Percentiles rank a stretch among this genome's conserved stretches.
Evolutionary conservation across 2,888 invertebrate species (phyloP).

Genomic region (Steromphala cineraria): DNA sequence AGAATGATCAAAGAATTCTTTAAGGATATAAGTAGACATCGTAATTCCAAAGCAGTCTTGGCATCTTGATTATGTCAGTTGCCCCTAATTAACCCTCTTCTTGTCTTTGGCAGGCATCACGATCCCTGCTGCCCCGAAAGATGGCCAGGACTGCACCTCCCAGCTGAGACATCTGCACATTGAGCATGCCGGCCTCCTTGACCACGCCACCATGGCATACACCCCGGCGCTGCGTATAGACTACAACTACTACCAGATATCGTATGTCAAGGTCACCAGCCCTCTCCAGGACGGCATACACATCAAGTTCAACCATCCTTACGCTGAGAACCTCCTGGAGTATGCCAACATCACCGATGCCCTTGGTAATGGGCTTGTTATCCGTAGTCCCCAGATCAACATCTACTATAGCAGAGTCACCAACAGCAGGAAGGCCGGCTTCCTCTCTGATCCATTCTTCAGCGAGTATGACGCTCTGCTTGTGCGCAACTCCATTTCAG

Average conservation of each 20-base stretch:
- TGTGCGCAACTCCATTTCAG: constrained; percentile 66
- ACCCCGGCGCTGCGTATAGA: constrained; percentile 78
- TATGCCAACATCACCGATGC: constrained; percentile 79
- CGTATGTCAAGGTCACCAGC: constrained; percentile 81
- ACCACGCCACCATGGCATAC: constrained; percentile 87
- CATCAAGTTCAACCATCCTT: constrained; percentile 94
- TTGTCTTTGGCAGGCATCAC: constrained; percentile 54
- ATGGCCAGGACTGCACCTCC: constrained; percentile 45
- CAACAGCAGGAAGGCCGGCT: constrained; percentile 90
- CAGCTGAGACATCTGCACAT: constrained; percentile 62
- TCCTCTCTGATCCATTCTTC: constrained; percentile 93
- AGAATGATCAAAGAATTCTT: no score
- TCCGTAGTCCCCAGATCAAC: constrained; percentile 83
- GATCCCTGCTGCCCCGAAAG: constrained; percentile 59
- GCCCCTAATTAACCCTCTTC: not conserved
- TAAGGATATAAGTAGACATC: no score
- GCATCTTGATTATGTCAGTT: no score
- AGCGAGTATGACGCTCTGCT: constrained; percentile 76
- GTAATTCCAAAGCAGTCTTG: no score
- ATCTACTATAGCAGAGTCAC: constrained; percentile 84
- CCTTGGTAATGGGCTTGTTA: constrained; percentile 87
- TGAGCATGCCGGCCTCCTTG: constrained; percentile 87
- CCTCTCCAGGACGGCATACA: constrained; percentile 96
- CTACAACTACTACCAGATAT: constrained; percentile 78
- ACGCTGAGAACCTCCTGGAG: constrained; percentile 84